Conservation (phyloP, 2,888 invertebrate species). For the Philhelius pedissequus region DNA sequence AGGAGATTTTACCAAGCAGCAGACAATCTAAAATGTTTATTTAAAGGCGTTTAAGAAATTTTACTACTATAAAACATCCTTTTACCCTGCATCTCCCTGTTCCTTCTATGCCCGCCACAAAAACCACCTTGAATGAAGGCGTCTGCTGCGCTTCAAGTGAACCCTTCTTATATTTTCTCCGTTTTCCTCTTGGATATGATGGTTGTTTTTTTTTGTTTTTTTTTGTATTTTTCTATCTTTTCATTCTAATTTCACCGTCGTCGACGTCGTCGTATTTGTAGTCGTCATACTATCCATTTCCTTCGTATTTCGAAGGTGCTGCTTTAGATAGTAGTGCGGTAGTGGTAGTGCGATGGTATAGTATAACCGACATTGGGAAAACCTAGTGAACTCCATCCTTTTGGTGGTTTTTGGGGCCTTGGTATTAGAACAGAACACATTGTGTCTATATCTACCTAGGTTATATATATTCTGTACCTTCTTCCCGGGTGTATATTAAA, state of each 20-base stretch:
- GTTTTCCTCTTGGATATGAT: slow-evolving; percentile 17
- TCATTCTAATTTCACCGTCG: slow-evolving; percentile 18
- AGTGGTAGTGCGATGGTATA: not conserved
- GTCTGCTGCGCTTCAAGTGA: slow-evolving; percentile 46
- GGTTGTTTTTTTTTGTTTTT: slow-evolving; percentile 19
- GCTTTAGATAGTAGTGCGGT: not conserved
- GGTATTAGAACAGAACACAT: slow-evolving; percentile 25
- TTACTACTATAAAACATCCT: slow-evolving; percentile 22
- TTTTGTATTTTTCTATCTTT: slow-evolving; percentile 27
- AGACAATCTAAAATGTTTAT: slow-evolving; percentile 47
- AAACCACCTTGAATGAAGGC: slow-evolving; percentile 60
- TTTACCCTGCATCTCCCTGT: not conserved
- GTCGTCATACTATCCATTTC: slow-evolving; percentile 36
- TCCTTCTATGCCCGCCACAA: slow-evolving; percentile 19
- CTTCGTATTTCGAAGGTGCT: slow-evolving; percentile 19
- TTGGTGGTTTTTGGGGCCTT: slow-evolving; percentile 38
- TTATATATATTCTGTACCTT: slow-evolving; percentile 21
- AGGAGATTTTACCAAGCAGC: slow-evolving; percentile 24
- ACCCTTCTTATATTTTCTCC: slow-evolving; percentile 51
- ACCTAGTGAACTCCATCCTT: slow-evolving; percentile 61
- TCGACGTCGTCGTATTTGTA: not conserved
- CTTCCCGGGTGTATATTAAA: slow-evolving; percentile 24
- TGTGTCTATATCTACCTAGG: slow-evolving; percentile 19
- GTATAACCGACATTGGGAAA: slow-evolving; percentile 40
- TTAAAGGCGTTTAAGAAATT: slow-evolving; percentile 56